Conservation (phyloP, 2,888 invertebrate genomes). For the Pharmacophagus antenor region DNA sequence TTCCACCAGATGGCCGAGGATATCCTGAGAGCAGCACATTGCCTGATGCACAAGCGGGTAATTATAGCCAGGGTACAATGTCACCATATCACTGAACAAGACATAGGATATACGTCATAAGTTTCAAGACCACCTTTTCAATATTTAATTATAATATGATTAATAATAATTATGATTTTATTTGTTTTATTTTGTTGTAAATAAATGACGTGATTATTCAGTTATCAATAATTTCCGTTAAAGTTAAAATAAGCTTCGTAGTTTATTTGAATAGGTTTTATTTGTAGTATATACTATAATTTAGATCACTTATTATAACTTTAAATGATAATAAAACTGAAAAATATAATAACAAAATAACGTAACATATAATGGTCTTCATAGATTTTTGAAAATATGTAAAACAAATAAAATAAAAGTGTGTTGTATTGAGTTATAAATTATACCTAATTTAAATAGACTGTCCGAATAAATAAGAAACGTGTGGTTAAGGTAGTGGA, state of each 20-base stretch:
- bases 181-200: no score
- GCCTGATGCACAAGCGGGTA: constrained; percentile 45
- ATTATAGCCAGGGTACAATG: constrained; percentile 63
- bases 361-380: neutral
- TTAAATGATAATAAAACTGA: no score
- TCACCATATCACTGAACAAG: constrained; percentile 1
- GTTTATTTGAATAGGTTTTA: no score
- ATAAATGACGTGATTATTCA: no score
- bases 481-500: constrained; percentile 1
- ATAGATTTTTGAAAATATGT: neutral
- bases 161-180: no score
- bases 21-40: constrained; percentile 74
- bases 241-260: no score
- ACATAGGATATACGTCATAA: neutral
- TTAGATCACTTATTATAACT: no score
- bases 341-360: no score
- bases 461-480: neutral
- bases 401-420: neutral
- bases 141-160: no score
- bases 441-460: neutral
- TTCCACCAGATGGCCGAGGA: constrained; percentile 74
- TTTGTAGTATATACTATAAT: no score
- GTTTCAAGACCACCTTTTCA: no score
- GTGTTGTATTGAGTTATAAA: neutral
- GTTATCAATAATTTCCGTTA: no score